Evolutionary conservation across 2,797 vertebrate genomes (phyloP).

Genomic region (Pangasius krempfi): DNA sequence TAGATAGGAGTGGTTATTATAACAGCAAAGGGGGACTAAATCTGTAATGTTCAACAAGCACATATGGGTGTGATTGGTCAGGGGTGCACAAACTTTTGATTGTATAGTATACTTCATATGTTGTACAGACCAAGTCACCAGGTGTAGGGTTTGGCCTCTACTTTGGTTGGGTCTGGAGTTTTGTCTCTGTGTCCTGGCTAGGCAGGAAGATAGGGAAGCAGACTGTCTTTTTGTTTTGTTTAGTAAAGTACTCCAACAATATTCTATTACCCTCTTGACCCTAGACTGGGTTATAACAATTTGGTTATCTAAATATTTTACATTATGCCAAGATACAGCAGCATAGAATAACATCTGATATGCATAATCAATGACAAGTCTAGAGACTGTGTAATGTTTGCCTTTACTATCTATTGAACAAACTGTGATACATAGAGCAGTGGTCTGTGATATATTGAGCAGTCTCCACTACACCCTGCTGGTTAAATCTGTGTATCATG

Average conservation of each 20-base stretch:
- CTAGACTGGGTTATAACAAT: background rate
- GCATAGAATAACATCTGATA: background rate
- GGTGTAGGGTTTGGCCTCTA: background rate
- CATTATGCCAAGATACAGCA: background rate
- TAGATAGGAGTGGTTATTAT: background rate
- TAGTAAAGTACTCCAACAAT: background rate
- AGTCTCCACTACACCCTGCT: conserved; percentile 57
- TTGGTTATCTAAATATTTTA: background rate
- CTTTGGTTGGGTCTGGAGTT: background rate
- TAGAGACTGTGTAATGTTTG: background rate
- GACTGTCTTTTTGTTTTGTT: background rate
- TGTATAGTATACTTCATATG: background rate
- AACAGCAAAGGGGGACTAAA: background rate
- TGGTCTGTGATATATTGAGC: conserved; percentile 3
- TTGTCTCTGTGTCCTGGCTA: background rate
- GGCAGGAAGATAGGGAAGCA: background rate
- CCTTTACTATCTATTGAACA: background rate
- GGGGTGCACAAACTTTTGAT: background rate
- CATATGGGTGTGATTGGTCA: background rate
- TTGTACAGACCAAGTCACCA: background rate
- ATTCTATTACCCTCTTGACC: background rate
- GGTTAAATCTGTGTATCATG: conserved; percentile 32
- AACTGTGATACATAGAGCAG: background rate
- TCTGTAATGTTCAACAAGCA: background rate
- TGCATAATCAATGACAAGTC: background rate